Percentiles rank a stretch among this genome's conserved stretches.
Evolutionary conservation across 1,140 invertebrate genomes (phyloP).

Genomic region (Hetaerina americana): DNA sequence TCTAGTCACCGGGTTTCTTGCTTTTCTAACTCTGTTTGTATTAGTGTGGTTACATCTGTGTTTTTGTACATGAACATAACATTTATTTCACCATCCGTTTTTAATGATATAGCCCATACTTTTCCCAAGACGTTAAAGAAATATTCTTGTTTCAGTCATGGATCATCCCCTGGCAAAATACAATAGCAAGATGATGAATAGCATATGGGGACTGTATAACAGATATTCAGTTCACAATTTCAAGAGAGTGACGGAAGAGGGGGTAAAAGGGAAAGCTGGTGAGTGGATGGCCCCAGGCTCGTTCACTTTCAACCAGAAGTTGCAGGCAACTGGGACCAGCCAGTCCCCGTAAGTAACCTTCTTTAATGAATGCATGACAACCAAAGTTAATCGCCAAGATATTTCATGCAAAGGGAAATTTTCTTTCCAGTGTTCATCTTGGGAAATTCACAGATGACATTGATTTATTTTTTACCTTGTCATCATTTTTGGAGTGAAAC

Average conservation of each 20-base stretch:
- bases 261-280: neutral
- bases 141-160: constrained; percentile 25
- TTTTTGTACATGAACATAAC: too few species aligned
- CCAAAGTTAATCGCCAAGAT: neutral
- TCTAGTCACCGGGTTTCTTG: too few species aligned
- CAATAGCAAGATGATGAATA: constrained; percentile 77
- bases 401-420: neutral
- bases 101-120: too few species aligned
- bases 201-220: constrained; percentile 80
- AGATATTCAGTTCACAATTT: constrained; percentile 73
- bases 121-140: too few species aligned
- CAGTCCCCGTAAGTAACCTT: neutral
- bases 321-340: neutral
- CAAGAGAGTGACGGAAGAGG: constrained; percentile 55
- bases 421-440: neutral
- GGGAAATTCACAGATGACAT: neutral
- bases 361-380: neutral
- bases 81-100: too few species aligned
- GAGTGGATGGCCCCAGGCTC: neutral
- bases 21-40: too few species aligned
- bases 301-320: too few species aligned
- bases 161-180: constrained; percentile 54
- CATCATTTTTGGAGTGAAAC: too few species aligned
- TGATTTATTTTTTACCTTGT: too few species aligned
- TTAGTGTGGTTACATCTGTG: too few species aligned